Base-by-base conservation (phyloP, 2,888 invertebrate genomes). In the Drosophila lutescens region DNA sequence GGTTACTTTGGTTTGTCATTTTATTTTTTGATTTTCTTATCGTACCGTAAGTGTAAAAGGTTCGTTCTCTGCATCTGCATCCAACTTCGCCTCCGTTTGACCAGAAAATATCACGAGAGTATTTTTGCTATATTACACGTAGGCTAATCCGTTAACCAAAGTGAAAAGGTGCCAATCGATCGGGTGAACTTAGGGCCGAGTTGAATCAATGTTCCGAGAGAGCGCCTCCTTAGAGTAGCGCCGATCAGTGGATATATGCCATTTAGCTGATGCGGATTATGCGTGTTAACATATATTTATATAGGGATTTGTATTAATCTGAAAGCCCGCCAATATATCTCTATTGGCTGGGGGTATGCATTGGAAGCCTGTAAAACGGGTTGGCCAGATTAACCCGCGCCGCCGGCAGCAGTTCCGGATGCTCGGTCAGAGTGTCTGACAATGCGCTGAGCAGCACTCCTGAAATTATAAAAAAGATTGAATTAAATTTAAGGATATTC, bases 381-480 rank as follows among this genome's bases (percentile, higher is more conserved):
- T 88, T 91, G 44, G 93, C 93, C 47, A 94, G 90, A 34, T 93
- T 93, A 47, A 94, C 93, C 70, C 93, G 93, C 2, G 94, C 93
- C 32, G 92, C 91, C 62, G 94, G 93, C 81, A 95, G 91, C 17
- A 95, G 89, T 82, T 95, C 95, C 0, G 96, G 95, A 87, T 95
- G 95, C 82, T 96, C 96, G 40, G 94, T 94, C 76, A 96, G 92
- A 0, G 95, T 95, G 89, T 96, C 96, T 0, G 96, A 95, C 70
- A 96, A 91, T 1, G 96, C 95, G 23, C 95, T 95, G 73, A 96
- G 94, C 91, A 96, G 93, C n/a, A 96, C 95, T 89, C 96, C 96
- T 96, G 1, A 17, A 66, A 32, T 9, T 17, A n/a, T 17, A 2
- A 7, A 10, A 10, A 17, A 10, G 5, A 20, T 10, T 6, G 9